Conservation (phyloP, 2,113 vertebrate genomes). For the Myiozetetes cayanensis region DNA sequence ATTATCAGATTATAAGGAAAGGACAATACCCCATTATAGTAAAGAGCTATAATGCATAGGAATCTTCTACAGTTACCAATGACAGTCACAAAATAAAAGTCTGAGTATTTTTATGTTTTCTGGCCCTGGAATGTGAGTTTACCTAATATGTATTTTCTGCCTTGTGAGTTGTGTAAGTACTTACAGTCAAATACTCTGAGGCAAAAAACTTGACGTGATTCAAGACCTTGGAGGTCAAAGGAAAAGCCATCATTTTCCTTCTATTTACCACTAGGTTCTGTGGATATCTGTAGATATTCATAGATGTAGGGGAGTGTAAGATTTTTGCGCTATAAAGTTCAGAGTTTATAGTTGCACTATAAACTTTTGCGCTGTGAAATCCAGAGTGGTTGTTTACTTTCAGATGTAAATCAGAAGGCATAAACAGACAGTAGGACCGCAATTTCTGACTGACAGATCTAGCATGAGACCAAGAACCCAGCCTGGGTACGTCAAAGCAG, state of each 20-base stretch:
- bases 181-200: not conserved
- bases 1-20: not conserved
- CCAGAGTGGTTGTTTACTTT: not conserved
- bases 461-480: not conserved
- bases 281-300: not conserved
- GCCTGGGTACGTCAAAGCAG: not conserved
- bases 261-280: not conserved
- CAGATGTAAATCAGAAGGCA: not conserved
- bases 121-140: not conserved
- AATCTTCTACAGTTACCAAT: not conserved
- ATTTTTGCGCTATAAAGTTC: not conserved
- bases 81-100: not conserved
- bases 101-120: not conserved
- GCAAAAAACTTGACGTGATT: not conserved
- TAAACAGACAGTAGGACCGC: not conserved
- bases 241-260: not conserved
- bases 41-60: not conserved
- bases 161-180: not conserved
- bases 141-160: not conserved
- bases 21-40: constrained; percentile 17
- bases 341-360: not conserved
- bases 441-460: not conserved
- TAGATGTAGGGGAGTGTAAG: not conserved
- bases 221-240: not conserved
- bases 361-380: not conserved